Evolutionary conservation across 2,888 invertebrate genomes (phyloP).

Genomic region (Epistrophella euchroma): DNA sequence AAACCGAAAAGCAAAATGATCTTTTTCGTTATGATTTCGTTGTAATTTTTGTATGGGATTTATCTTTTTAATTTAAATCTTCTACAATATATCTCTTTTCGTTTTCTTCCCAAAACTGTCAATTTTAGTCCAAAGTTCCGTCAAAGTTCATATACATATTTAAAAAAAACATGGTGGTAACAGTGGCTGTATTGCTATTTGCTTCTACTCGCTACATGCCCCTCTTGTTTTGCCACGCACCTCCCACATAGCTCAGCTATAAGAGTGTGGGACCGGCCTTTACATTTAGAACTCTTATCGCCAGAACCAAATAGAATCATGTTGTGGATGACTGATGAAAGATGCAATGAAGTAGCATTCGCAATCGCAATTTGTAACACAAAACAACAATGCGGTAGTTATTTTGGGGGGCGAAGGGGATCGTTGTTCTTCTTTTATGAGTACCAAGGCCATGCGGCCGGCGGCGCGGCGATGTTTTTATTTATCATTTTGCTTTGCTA

Average conservation of each 20-base stretch:
- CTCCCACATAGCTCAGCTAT: constrained; percentile 7
- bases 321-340: constrained; percentile 23
- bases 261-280: constrained; percentile 30
- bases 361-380: constrained; percentile 21
- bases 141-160: no score
- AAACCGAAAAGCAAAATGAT: no score
- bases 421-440: constrained; percentile 57
- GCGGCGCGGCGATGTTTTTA: constrained; percentile 18
- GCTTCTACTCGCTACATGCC: not conserved
- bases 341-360: not conserved
- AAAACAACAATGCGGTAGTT: constrained; percentile 32
- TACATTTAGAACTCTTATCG: constrained; percentile 58
- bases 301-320: not conserved
- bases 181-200: not conserved
- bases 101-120: no score
- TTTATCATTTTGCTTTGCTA: constrained; percentile 30
- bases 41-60: no score
- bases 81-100: no score
- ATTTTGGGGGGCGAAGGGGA: constrained; percentile 17
- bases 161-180: not conserved
- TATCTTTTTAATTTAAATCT: no score
- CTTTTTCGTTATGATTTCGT: no score
- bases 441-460: constrained; percentile 58
- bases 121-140: no score
- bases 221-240: not conserved